Base-by-base conservation (phyloP, 2,113 vertebrate species). In the Cyanocitta stelleri region DNA sequence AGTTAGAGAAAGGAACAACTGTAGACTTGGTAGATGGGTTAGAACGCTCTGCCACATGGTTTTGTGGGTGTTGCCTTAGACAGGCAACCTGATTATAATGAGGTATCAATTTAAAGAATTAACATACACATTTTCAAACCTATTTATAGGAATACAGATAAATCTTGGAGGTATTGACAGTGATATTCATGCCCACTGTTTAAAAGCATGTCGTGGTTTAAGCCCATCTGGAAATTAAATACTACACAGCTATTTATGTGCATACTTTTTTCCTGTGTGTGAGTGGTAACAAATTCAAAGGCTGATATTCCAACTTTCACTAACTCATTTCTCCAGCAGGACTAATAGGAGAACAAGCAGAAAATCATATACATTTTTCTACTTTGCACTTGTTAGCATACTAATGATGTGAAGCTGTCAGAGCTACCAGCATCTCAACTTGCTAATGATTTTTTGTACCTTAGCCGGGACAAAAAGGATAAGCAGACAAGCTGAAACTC, bases 331-430 rank as follows among this genome's bases (percentile, higher is more conserved):
- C 29, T 86, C 43, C 62, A 75, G 35, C 20, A 91, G 86, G 78
- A 94, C 54, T 85, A 91, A 85, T 41, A 77, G 54, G 54, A 90
- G 84, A 94, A 90, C 64, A 93, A 91, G 55, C 7, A 91, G 68
- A 85, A 97, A 91, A 95, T 89, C 35, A 71, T 88, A 89, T 82
- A 93, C 17, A 67, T 87, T 87, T 95, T 96, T 93, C 75, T 93
- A 30, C 54, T 77, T 83, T 58, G 58, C 41, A n/a, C 63, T 87
- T 90, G 20, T 81, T 96, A 80, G 55, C 37, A 80, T 89, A 77
- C 37, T 94, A 92, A 94, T 93, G 52, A 83, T 68, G 37, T 77
- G 69, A 95, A 95, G 30, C 64, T 91, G 83, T 95, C 93, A 96
- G 66, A 92, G 63, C 37, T 80, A 89, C 66, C 19, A 72, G 77